Conservation (phyloP, 2,113 vertebrate genomes). For the Rynchops niger region DNA sequence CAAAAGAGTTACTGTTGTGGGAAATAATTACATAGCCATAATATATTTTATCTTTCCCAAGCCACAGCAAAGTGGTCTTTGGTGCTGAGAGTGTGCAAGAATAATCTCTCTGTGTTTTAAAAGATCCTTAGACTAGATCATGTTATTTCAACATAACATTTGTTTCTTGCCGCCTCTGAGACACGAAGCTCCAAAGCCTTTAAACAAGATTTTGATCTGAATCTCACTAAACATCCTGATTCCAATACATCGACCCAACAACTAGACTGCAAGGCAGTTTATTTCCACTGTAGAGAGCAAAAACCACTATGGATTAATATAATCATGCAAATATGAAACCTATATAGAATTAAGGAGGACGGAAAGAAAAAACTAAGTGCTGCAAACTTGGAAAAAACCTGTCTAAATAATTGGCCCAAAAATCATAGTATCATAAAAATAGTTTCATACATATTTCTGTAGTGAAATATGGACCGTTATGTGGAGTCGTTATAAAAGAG, state of each 20-base stretch:
- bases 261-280: not conserved
- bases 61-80: not conserved
- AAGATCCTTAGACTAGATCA: not conserved
- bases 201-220: not conserved
- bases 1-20: not conserved
- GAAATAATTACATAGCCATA: not conserved
- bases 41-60: not conserved
- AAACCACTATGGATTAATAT: not conserved
- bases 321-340: not conserved
- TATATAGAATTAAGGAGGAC: not conserved
- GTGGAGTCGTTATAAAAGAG: not conserved
- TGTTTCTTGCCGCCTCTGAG: not conserved
- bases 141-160: not conserved
- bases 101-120: not conserved
- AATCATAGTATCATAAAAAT: not conserved
- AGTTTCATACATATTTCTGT: not conserved
- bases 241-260: not conserved
- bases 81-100: not conserved
- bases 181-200: not conserved
- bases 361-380: not conserved
- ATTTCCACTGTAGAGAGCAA: not conserved
- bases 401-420: not conserved
- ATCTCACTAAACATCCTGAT: not conserved
- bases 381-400: not conserved
- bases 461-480: not conserved